Evolutionary conservation across 2,888 invertebrate species (phyloP).

Genomic region (Cremastinae sp.): DNA sequence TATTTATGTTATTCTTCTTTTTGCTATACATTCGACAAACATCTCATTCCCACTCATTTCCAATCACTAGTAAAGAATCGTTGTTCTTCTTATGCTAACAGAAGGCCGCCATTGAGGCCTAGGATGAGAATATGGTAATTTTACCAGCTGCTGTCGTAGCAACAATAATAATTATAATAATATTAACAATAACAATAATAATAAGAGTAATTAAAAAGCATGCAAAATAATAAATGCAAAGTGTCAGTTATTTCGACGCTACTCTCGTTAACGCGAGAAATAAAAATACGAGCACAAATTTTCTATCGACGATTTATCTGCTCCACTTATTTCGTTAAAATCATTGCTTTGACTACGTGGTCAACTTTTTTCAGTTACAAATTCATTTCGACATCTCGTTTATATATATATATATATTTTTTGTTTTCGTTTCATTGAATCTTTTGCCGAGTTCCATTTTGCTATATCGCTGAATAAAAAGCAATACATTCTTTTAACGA

Average conservation of each 20-base stretch:
- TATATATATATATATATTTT: no score
- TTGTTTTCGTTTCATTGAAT: no score
- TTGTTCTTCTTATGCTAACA: constrained; percentile 83
- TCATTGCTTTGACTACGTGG: neutral
- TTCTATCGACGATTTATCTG: neutral
- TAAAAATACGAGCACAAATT: constrained; percentile 7
- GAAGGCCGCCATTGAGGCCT: constrained; percentile 93
- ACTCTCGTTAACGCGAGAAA: neutral
- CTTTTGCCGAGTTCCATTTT: neutral
- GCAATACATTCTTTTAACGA: neutral
- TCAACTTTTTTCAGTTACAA: no score
- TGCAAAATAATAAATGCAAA: constrained; percentile 36
- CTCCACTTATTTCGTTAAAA: neutral
- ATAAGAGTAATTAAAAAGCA: constrained; percentile 38
- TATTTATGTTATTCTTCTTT: constrained; percentile 22
- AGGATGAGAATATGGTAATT: constrained; percentile 96
- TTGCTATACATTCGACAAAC: constrained; percentile 41
- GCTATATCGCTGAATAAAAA: no score
- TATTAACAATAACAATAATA: constrained; percentile 37
- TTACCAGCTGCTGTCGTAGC: constrained; percentile 65
- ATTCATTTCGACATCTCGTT: no score
- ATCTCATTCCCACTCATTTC: constrained; percentile 64
- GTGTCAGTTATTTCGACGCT: constrained; percentile 12
- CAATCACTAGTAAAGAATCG: constrained; percentile 76
- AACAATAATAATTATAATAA: constrained; percentile 40